These are phyloP conservation scores for Blomia tropicalis DNA, from an alignment of 2,888 invertebrate genomes.

Conservation along the genomic window DNA sequence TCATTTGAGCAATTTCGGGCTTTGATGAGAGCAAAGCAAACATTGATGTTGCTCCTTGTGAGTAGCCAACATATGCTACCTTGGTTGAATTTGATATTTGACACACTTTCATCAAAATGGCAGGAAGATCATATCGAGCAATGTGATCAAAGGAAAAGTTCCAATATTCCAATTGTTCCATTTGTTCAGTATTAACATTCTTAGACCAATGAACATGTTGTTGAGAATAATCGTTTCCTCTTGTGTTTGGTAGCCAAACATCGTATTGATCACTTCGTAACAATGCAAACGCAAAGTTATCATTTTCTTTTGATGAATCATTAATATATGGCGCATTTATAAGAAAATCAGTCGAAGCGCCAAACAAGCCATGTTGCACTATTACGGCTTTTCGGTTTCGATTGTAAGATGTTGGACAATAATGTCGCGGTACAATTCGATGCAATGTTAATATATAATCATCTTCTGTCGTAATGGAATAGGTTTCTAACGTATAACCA, in stretches of 20 bases:
- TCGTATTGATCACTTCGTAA: background rate
- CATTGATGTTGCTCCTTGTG: background rate
- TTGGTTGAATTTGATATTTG: background rate
- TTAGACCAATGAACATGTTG: background rate
- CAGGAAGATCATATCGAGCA: background rate
- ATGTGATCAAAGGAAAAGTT: background rate
- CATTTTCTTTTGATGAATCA: background rate
- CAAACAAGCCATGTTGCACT: background rate
- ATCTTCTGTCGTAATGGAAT: background rate
- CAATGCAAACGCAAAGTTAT: background rate
- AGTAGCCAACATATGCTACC: background rate
- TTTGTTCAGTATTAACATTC: background rate
- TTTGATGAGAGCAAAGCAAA: conserved; percentile 4
- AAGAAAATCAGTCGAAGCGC: background rate
- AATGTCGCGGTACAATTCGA: background rate
- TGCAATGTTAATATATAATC: background rate
- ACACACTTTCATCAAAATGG: background rate
- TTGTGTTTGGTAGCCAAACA: background rate
- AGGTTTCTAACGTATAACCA: no score
- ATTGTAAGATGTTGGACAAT: background rate
- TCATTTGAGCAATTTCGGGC: conserved; percentile 28
- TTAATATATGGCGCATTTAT: background rate
- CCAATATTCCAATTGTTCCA: background rate
- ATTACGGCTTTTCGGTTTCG: background rate
- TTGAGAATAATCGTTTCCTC: background rate